These are phyloP conservation scores for Whitmania pigra DNA, from an alignment of 1,140 invertebrate species.

Conservation along the genomic window DNA sequence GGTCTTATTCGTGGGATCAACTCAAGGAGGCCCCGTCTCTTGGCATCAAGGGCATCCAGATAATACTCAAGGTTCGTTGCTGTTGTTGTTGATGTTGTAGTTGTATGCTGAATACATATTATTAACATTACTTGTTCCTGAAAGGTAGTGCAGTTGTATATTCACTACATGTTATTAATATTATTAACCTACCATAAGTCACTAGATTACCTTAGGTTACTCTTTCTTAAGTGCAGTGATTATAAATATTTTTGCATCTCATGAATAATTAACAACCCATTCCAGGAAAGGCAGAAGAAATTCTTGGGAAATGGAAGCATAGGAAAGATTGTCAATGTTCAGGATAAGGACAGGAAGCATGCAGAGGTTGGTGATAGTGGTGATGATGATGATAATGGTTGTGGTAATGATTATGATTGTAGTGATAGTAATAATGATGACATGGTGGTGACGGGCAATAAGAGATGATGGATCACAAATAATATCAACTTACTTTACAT, in stretches of 20 bases:
- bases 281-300: constrained; percentile 37
- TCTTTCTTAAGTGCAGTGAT: too few species aligned
- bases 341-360: constrained; percentile 28
- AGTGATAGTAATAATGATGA: too few species aligned
- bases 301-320: constrained; percentile 30
- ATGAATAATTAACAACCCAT: constrained; percentile 6
- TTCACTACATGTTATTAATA: background rate
- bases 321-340: constrained; percentile 33
- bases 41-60: constrained; percentile 35
- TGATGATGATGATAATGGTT: too few species aligned
- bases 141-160: too few species aligned
- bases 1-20: constrained; percentile 35
- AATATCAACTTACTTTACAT: background rate
- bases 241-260: background rate
- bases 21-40: constrained; percentile 35
- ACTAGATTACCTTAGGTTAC: too few species aligned
- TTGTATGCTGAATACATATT: background rate
- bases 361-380: background rate
- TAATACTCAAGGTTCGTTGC: constrained; percentile 35
- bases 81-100: too few species aligned
- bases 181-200: too few species aligned
- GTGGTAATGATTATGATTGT: too few species aligned
- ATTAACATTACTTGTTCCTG: too few species aligned
- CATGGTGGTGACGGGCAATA: too few species aligned
- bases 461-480: background rate